Evolutionary conservation across 2,888 invertebrate species (phyloP), one percentile per base, ranked within the genome.

Genomic region (Craniophora ligustri): DNA sequence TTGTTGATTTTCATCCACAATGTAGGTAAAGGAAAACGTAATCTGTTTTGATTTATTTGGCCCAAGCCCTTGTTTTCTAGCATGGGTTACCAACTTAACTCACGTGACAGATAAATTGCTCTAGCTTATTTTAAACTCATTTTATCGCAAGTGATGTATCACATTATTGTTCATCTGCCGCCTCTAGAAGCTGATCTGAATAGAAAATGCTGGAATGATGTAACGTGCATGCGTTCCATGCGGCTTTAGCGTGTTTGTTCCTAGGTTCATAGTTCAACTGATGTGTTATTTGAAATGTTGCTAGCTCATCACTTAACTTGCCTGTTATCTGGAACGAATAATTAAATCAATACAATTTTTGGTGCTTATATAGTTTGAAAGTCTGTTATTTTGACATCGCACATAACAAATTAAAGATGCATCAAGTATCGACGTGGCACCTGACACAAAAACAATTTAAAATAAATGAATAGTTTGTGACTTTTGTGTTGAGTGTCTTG

Each of bases 251-350:
- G 23, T 49, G 44, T 2, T 26, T 3, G 4, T 8, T 10, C 19
- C 3, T 15, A 35, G 15, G 15, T 41, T 19, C 11, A 6, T 26
- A 19, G 21, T 31, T 8, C 18, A 4, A 31, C n/a, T 15, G 11
- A 8, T 51, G 28, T 38, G 13, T 30, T 10, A 11, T 36, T 23
- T 47, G 19, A 11, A 10, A 19, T 28, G 45, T 38, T 42, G 40
- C 28, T 46, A 38, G 14, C 14, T 5, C 5, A 4, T 7, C 15
- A 19, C 4, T 4, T 7, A 26, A 31, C 30, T 16, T 15, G 6
- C 5, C n/a, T 11, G 19, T 13, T 61, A 38, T 53, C 38, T 44
- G 10, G 7, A 6, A 7, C 1, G 21, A 5, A 6, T 6, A 8
- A 5, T 21, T 21, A 21, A 21, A 21, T 21, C 21, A 21, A 21